Evolutionary conservation across 2,113 vertebrate genomes (phyloP), one percentile per base, ranked within the genome.

Genomic region (Cromileptes altivelis): DNA sequence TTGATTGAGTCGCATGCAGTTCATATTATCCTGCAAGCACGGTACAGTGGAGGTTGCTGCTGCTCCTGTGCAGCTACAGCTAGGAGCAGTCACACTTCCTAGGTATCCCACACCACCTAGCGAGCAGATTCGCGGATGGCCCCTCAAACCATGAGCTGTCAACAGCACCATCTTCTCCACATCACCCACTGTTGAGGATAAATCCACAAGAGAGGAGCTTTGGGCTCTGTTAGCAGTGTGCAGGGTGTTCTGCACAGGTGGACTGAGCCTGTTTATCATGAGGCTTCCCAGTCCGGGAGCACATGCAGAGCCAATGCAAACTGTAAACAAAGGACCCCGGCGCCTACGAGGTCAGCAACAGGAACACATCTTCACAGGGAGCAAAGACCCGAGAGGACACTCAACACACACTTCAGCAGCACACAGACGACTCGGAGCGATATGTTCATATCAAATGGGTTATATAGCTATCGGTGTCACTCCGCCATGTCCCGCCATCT

Each of bases 401-500:
- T 56, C 1, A 3, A 40, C 10, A 23, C 42, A 12, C 21, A 50
- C 63, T 12, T 23, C 0, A 45, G 55, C n/a, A 21, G 47, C 60
- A 55, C 70, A 33, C 25, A 15, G 9, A 52, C 18, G 2, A 25
- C 3, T 10, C 13, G 3, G 23, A n/a, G 67, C n/a, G 4, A 78
- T 55, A 72, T 11, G 50, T 52, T 27, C 21, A 70, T 19, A 81
- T 82, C 60, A 82, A 88, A 82, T 10, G 42, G 65, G 57, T 70
- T 47, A 57, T 55, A 91, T 58, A 75, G 82, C 82, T 55, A 73
- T 84, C 83, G 62, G 82, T 88, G 87, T 81, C 92, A 94, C 95
- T 95, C 94, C 95, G 94, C 97, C 96, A 95, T 93, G 96, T 96
- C 97, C 97, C 96, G 97, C 97, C 97, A 98, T 99, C 97, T 98